Evolutionary conservation across 1,140 invertebrate species (phyloP).

Genomic region (Belonocnema kinseyi): DNA sequence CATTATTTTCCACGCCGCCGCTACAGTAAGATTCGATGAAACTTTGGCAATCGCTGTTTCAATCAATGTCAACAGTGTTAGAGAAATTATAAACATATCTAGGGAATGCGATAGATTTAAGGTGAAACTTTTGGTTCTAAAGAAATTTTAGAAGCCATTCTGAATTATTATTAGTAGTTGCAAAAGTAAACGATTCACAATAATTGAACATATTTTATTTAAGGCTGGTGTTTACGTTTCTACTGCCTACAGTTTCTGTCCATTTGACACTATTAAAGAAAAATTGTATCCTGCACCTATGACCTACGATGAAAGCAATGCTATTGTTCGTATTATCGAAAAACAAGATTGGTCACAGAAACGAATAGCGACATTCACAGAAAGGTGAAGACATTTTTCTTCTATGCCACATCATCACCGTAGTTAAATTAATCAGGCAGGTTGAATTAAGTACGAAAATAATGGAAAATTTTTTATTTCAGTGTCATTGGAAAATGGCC

Average conservation of each 20-base stretch:
- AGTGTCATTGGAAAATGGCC: slow-evolving; percentile 81
- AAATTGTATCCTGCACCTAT: slow-evolving; percentile 82
- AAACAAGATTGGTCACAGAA: slow-evolving; percentile 32
- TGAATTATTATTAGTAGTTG: not conserved
- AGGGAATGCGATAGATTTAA: slow-evolving; percentile 73
- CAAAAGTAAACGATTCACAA: not conserved
- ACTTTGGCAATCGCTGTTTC: slow-evolving; percentile 78
- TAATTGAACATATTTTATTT: slow-evolving; percentile 36
- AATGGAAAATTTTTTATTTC: slow-evolving; percentile 50
- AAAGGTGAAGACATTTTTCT: slow-evolving; percentile 26
- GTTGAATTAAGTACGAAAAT: not conserved
- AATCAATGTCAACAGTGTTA: slow-evolving; percentile 82
- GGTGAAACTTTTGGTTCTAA: slow-evolving; percentile 57
- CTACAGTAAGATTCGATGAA: slow-evolving; percentile 83
- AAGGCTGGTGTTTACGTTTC: slow-evolving; percentile 81
- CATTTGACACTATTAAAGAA: slow-evolving; percentile 77
- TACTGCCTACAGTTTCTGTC: slow-evolving; percentile 83
- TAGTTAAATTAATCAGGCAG: too few species aligned
- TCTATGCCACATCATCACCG: too few species aligned
- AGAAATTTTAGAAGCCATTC: not conserved
- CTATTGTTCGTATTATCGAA: slow-evolving; percentile 29
- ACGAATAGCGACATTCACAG: slow-evolving; percentile 33
- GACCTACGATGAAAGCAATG: slow-evolving; percentile 78
- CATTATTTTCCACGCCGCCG: slow-evolving; percentile 82
- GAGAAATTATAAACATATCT: slow-evolving; percentile 74